Evolutionary conservation across 2,113 vertebrate species (phyloP), one percentile per base, ranked within the genome.

Genomic region (Danio rerio): DNA sequence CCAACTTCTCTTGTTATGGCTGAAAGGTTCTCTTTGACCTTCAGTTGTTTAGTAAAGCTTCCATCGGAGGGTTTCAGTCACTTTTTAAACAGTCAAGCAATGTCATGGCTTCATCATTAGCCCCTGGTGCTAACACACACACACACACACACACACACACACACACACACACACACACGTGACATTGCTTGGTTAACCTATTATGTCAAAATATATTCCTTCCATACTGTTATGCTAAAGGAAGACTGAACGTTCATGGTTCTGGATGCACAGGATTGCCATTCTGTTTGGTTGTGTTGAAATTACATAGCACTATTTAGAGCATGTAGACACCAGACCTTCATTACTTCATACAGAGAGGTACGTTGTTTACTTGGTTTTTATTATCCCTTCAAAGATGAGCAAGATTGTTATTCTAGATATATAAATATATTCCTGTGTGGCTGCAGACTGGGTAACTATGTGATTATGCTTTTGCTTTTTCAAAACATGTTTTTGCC

Each of bases 401-500:
- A n/a, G 53, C 53, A 58, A 11, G 9, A 45, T 68, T 45, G 7
- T 5, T n/a, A 15, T 40, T 40, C 21, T 63, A 40, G 21, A 6
- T 45, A 43, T n/a, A 66, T n/a, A 43, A n/a, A 45, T 66, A n/a
- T 45, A 45, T 45, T 66, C 42, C 9, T 16, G 40, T 68, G 65
- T 68, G 43, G 65, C 65, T 11, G 5, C 43, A 18, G 16, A 18
- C 65, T 47, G 65, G 43, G n/a, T n/a, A n/a, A n/a, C 8, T 4
- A 59, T 59, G 56, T 16, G 13, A 72, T 9, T 16, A 53, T 40
- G 70, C 13, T 0, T 55, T 16, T 8, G 7, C 20, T 50, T 70
- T 52, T 21, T 70, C 66, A 53, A 52, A 71, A 52, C 69, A 71
- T 6, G 16, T 68, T 68, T 68, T 68, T 68, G 40, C 42, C 42